Conservation (phyloP, 1,140 invertebrate species). For the Macrotrachela quadricornifera region DNA sequence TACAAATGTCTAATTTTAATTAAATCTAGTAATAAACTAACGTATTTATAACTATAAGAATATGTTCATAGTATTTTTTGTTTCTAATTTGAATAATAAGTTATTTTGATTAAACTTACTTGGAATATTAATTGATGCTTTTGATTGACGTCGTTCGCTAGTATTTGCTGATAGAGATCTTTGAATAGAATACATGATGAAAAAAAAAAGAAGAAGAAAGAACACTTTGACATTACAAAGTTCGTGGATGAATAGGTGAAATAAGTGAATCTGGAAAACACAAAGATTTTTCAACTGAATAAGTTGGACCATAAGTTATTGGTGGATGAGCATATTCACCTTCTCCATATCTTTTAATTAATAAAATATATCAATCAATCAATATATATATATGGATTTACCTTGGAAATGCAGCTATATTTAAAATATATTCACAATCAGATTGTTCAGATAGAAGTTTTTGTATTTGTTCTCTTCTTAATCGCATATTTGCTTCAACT, state of each 20-base stretch:
- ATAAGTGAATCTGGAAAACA: slow-evolving; percentile 90
- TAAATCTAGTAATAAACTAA: too few relatives aligned
- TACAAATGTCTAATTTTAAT: too few relatives aligned
- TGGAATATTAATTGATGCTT: slow-evolving; percentile 85
- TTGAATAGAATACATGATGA: not conserved
- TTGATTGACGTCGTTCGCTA: slow-evolving; percentile 61
- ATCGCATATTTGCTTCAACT: slow-evolving; percentile 88
- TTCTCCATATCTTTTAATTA: too few relatives aligned
- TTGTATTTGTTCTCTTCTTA: slow-evolving; percentile 53
- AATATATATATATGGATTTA: too few relatives aligned
- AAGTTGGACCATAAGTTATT: too few relatives aligned
- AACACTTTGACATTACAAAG: slow-evolving; percentile 35
- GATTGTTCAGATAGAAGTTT: slow-evolving; percentile 51
- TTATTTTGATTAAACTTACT: not conserved
- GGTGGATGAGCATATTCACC: too few relatives aligned
- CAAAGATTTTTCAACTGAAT: slow-evolving; percentile 36
- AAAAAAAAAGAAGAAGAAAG: not conserved
- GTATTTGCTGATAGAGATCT: slow-evolving; percentile 74
- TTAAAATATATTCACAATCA: slow-evolving; percentile 53
- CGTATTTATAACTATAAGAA: too few relatives aligned
- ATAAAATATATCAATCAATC: too few relatives aligned
- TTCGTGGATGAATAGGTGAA: slow-evolving; percentile 74
- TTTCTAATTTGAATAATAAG: not conserved
- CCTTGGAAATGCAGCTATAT: slow-evolving; percentile 62
- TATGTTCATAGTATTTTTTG: not conserved